These are phyloP conservation scores for Luehdorfia chinensis DNA, from an alignment of 1,140 invertebrate species.

Conservation along the genomic window DNA sequence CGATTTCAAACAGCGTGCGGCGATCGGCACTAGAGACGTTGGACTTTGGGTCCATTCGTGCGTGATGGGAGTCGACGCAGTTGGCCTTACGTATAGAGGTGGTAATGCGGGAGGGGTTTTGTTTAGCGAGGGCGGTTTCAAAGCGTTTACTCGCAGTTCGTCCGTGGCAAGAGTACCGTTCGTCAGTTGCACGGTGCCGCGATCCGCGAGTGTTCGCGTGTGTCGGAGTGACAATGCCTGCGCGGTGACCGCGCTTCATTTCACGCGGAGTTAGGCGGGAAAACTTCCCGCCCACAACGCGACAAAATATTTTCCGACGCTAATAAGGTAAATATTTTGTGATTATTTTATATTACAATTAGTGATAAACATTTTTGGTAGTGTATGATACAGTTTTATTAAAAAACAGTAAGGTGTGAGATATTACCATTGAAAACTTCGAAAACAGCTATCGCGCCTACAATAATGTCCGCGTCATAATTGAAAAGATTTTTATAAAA, in stretches of 20 bases:
- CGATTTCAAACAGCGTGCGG: background rate
- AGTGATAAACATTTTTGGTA: background rate
- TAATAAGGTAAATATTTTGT: conserved; percentile 62
- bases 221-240: conserved; percentile 50
- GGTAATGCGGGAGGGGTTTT: conserved; percentile 63
- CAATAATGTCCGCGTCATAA: too few species aligned
- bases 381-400: too few species aligned
- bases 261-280: conserved; percentile 62
- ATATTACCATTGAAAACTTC: too few species aligned
- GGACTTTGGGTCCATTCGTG: background rate
- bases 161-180: conserved; percentile 20
- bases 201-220: conserved; percentile 44
- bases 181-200: conserved; percentile 33
- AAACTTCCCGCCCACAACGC: conserved; percentile 66
- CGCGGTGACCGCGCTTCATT: conserved; percentile 66
- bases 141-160: conserved; percentile 54
- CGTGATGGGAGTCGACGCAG: conserved; percentile 6
- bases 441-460: too few species aligned
- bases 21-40: conserved; percentile 1
- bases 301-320: conserved; percentile 75
- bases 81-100: background rate
- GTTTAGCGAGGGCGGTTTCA: conserved; percentile 73
- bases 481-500: too few species aligned
- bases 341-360: background rate
- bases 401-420: too few species aligned